Percentiles rank a stretch among this genome's conserved stretches.
These are phyloP conservation scores for Ochropacha duplaris DNA, from an alignment of 2,888 invertebrate species.

Conservation along the genomic window DNA sequence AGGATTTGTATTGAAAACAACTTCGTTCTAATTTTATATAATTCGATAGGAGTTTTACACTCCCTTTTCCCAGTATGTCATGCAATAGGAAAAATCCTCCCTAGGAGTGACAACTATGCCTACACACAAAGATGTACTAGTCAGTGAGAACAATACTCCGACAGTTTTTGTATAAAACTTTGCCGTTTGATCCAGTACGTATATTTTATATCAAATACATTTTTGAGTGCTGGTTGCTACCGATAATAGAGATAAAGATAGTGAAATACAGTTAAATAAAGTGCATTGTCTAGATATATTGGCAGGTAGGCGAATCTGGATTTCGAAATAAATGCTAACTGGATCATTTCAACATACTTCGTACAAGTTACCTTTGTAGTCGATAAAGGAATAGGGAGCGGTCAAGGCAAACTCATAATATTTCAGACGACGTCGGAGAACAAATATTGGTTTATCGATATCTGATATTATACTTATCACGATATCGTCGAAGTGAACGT, in stretches of 20 bases:
- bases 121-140: constrained; percentile 12
- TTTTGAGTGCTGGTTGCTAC: background rate
- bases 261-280: background rate
- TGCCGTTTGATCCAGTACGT: background rate
- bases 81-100: constrained; percentile 37
- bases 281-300: background rate
- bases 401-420: constrained; percentile 30
- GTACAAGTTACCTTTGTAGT: background rate
- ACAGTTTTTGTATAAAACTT: constrained; percentile 14
- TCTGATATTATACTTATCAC: constrained; percentile 27
- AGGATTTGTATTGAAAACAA: background rate
- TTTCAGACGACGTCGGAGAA: constrained; percentile 6
- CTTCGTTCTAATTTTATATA: constrained; percentile 9
- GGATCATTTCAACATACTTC: background rate
- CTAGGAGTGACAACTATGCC: constrained; percentile 19
- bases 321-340: constrained; percentile 1
- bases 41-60: constrained; percentile 17
- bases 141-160: constrained; percentile 19
- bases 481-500: background rate
- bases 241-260: background rate
- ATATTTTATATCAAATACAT: background rate
- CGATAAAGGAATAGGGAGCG: constrained; percentile 36
- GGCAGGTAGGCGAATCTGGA: background rate
- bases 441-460: constrained; percentile 19
- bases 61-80: constrained; percentile 26